Base-by-base conservation (phyloP, 2,113 vertebrate genomes). In the Copsychus sechellarum region DNA sequence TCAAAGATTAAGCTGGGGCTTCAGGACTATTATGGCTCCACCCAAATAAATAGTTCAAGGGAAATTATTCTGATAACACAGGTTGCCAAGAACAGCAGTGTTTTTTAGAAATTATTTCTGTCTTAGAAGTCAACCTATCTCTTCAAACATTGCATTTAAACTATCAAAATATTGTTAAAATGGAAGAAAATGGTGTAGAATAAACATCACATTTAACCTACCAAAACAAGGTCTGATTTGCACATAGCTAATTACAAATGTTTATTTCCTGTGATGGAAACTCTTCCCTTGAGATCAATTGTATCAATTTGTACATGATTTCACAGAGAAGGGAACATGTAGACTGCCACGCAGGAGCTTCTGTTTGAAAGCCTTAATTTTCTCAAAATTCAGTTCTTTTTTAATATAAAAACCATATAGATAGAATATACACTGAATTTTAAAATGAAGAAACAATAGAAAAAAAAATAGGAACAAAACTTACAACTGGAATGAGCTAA, bases 11-110 rank as follows among this genome's bases (percentile, higher is more conserved):
- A 96, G 81, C 84, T 88, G 86, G 83, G 65, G 76, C 92, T 96
- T 96, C 70, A 36, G 85, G 62, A 70, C 88, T 96, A 90, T 88
- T 93, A 54, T 12, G 15, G 82, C 93, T 93, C 96, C 97, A 97
- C 97, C 96, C 97, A 97, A 97, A 97, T 86, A 94, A 96, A 97
- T 71, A 92, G 83, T 95, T 78, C 74, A 94, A 93, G 89, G 88
- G 96, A 97, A 97, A 96, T 92, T 94, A 97, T 96, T 97, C 81
- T 95, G 95, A 97, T 92, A 93, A 93, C 48, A 80, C 42, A 43
- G 66, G 69, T 88, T 96, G 97, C 96, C 97, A 97, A 97, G 86
- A 97, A 97, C 85, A 96, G 93, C 96, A 94, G 42, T 56, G 78
- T 93, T 95, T 95, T 94, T 94, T 71, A 72, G 56, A 84, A 97